Base-by-base conservation (phyloP, 2,888 invertebrate genomes). In the Agonopterix subpropinquella region DNA sequence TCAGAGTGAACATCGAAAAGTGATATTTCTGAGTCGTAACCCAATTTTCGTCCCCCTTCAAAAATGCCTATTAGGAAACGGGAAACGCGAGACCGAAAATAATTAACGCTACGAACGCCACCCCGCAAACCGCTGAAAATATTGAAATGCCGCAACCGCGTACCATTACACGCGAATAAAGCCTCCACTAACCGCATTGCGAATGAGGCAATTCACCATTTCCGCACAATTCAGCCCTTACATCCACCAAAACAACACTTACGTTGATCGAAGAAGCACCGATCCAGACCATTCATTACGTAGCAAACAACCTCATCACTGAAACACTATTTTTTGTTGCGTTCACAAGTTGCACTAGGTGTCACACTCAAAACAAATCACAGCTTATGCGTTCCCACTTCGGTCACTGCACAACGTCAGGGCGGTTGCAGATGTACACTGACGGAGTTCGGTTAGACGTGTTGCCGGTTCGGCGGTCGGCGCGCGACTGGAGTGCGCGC, bases 201-300 rank as follows among this genome's bases (percentile, higher is more conserved):
- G 77, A 70, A 67, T 65, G 66, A 67, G 62, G 65, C 70, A 70
- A 71, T 73, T 70, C 57, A 65, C 66, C 68, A 73, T 73, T 72
- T 75, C 73, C 74, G 72, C 73, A 67, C 67, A 59, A 69, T 67
- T 61, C 62, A 59, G 52, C 60, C 61, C 61, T 57, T 58, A 57
- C 57, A 55, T 53, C 57, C 55, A 64, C 65, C 66, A 73, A 77
- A 78, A 77, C 73, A 69, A 75, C 69, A 83, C 88, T 88, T 81
- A 88, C 88, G 88, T 86, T 88, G 88, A 84, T 88, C 88, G 82
- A 88, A 88, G 83, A 88, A 88, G 77, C 88, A 87, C 77, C 87
- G 85, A 81, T 88, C 88, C 82, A 88, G 80, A 82, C 88, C 88
- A 88, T 87, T 88, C 88, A 88, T 88, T 80, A 87, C 88, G 80